These are phyloP conservation scores for Halocynthia roretzi DNA, from an alignment of 23 tunicate species.

Conservation along the genomic window DNA sequence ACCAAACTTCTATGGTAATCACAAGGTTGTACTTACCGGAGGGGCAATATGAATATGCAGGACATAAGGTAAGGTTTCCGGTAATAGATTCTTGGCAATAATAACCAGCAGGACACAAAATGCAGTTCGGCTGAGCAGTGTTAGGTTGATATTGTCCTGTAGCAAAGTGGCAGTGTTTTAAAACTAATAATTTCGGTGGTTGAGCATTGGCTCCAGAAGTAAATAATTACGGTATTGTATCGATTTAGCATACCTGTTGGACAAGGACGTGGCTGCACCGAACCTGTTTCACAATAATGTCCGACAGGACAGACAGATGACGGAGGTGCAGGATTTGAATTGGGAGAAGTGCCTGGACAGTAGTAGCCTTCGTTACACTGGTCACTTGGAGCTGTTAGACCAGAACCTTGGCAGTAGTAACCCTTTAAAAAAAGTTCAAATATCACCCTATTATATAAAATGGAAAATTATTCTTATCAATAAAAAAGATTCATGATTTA, in stretches of 20 bases:
- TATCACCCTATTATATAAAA: not conserved
- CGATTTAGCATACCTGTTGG: constrained; percentile 25
- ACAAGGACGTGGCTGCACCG: constrained; percentile 65
- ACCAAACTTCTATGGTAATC: too few relatives aligned
- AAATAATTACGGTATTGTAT: not conserved
- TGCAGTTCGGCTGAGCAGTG: constrained; percentile 21
- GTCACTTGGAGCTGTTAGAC: constrained; percentile 45
- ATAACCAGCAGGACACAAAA: constrained; percentile 61
- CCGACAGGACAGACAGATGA: constrained; percentile 69
- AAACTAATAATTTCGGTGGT: not conserved
- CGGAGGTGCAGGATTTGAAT: constrained; percentile 28
- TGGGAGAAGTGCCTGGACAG: constrained; percentile 80
- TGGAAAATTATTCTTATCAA: not conserved
- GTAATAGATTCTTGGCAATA: constrained; percentile 63
- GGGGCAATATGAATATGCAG: constrained; percentile 72
- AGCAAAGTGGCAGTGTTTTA: not conserved
- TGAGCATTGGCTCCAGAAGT: not conserved
- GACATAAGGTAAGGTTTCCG: constrained; percentile 50
- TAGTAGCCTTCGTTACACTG: constrained; percentile 63
- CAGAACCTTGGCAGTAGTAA: constrained; percentile 62
- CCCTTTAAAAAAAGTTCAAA: constrained; percentile 41
- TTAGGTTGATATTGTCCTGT: constrained; percentile 63
- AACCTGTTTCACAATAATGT: constrained; percentile 48
- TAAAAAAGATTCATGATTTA: too few relatives aligned
- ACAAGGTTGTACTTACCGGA: constrained; percentile 31